Evolutionary conservation across 2,888 invertebrate species (phyloP).

Genomic region (Drosophila multiciliata): DNA sequence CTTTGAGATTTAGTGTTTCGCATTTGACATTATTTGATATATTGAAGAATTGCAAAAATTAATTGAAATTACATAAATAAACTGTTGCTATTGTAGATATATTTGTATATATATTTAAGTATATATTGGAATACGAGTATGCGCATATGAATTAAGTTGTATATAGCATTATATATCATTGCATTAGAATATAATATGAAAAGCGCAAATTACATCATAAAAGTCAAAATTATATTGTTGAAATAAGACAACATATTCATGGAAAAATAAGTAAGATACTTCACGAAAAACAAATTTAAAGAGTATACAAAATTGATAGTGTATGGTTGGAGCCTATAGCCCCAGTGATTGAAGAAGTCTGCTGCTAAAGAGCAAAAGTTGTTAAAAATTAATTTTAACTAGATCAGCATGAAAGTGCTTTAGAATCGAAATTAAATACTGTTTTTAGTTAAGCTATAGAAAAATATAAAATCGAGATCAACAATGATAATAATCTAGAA

Average conservation of each 20-base stretch:
- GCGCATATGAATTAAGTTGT: constrained; percentile 49
- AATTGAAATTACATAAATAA: constrained; percentile 47
- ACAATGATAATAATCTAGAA: constrained; percentile 23
- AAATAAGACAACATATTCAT: not conserved
- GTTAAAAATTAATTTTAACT: constrained; percentile 21
- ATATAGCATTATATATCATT: constrained; percentile 53
- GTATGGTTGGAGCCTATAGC: constrained; percentile 34
- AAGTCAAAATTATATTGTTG: constrained; percentile 1
- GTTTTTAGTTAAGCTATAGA: constrained; percentile 6
- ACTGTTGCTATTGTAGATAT: constrained; percentile 49
- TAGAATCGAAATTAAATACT: constrained; percentile 17
- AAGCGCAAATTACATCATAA: constrained; percentile 41
- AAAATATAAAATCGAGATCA: constrained; percentile 5
- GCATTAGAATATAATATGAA: constrained; percentile 47
- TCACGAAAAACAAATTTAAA: not conserved
- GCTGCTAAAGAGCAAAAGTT: constrained; percentile 31
- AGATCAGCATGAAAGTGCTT: constrained; percentile 37
- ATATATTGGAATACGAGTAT: constrained; percentile 56
- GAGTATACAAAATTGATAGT: constrained; percentile 3
- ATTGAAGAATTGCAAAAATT: constrained; percentile 49
- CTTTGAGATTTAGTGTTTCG: constrained; percentile 15
- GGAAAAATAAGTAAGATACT: not conserved
- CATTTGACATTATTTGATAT: constrained; percentile 18
- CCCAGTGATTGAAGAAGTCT: constrained; percentile 21
- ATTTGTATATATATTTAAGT: constrained; percentile 36